phyloP scores from a whole-genome alignment of 2,888 invertebrate genomes.

The Vesta saturnalis region DNA sequence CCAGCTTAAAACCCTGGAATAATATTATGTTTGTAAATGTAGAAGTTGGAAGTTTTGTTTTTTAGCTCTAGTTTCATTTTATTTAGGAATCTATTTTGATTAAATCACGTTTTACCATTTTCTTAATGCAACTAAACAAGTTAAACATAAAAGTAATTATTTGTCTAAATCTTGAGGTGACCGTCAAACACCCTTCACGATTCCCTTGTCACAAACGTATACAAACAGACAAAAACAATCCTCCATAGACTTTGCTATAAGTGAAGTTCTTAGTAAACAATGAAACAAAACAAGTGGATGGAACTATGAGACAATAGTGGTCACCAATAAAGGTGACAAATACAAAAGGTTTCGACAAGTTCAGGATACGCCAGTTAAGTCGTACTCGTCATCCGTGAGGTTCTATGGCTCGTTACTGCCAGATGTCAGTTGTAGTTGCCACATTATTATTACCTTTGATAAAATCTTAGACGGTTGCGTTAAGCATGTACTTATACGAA shows the following conservation, averaged over 20 bases:
- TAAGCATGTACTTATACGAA: neutral
- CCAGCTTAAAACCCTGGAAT: constrained; percentile 52
- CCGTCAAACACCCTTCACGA: constrained; percentile 29
- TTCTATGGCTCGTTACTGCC: constrained; percentile 52
- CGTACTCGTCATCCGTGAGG: constrained; percentile 43
- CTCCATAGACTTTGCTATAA: constrained; percentile 35
- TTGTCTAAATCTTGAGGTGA: constrained; percentile 27
- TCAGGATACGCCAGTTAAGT: constrained; percentile 45
- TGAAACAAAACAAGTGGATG: constrained; percentile 45
- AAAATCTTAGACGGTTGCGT: constrained; percentile 14
- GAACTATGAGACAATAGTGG: constrained; percentile 39
- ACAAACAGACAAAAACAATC: constrained; percentile 39
- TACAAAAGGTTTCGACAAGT: constrained; percentile 45
- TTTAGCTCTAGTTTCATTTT: neutral
- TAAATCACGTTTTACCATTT: neutral
- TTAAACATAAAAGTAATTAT: constrained; percentile 21
- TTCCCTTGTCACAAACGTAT: constrained; percentile 29
- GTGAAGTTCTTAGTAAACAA: constrained; percentile 48
- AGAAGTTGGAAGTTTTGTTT: constrained; percentile 43
- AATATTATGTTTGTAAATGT: constrained; percentile 55
- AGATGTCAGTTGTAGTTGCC: constrained; percentile 48
- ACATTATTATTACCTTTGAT: constrained; percentile 40
- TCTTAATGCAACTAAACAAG: constrained; percentile 3
- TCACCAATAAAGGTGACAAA: constrained; percentile 47
- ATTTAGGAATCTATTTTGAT: constrained; percentile 7